Evolutionary conservation across 2,888 invertebrate genomes (phyloP).

Genomic region (Philonicus albiceps): DNA sequence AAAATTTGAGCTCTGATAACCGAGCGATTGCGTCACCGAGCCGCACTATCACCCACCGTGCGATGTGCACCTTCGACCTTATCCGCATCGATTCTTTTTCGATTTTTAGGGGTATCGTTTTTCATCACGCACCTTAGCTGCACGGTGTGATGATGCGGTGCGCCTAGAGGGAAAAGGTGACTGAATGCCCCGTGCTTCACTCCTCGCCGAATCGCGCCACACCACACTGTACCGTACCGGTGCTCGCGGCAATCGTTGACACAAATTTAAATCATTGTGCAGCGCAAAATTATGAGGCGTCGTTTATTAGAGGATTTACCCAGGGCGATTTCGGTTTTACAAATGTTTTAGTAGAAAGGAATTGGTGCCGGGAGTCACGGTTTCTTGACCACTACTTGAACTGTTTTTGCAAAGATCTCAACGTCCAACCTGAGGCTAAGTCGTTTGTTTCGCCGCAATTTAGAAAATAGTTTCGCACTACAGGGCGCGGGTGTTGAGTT

Average conservation of each 20-base stretch:
- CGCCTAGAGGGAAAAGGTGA: neutral
- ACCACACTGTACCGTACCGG: neutral
- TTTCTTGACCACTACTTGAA: neutral
- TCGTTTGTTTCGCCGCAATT: neutral
- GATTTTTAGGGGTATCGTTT: neutral
- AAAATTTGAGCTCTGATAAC: conserved; percentile 19
- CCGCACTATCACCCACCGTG: conserved; percentile 24
- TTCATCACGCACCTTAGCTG: neutral
- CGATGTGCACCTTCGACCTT: conserved; percentile 33
- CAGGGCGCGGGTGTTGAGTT: neutral
- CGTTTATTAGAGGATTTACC: conserved; percentile 8
- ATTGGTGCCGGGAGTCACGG: neutral
- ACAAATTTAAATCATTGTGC: conserved; percentile 8
- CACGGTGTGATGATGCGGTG: neutral
- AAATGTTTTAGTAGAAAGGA: neutral
- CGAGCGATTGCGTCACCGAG: conserved; percentile 1
- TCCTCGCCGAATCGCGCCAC: no score
- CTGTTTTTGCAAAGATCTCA: neutral
- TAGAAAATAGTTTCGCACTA: neutral
- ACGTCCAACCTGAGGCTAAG: neutral
- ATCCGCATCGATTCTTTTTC: conserved; percentile 11
- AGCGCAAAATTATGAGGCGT: neutral
- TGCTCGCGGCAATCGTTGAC: conserved; percentile 2
- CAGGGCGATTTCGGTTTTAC: neutral
- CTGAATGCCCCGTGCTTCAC: neutral